These are phyloP conservation scores for Thunnus maccoyii DNA, from an alignment of 2,113 vertebrate genomes.

Conservation along the genomic window DNA sequence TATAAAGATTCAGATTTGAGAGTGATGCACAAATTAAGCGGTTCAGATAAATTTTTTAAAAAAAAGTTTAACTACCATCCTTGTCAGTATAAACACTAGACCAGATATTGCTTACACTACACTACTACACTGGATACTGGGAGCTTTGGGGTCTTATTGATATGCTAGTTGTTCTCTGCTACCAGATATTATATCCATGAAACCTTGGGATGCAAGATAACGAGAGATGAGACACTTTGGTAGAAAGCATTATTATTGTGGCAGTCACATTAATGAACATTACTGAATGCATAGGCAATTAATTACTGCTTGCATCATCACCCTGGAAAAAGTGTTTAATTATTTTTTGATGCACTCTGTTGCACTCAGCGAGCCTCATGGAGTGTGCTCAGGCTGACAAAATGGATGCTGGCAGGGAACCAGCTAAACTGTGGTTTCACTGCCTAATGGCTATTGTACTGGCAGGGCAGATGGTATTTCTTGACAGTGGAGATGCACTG, in stretches of 20 bases:
- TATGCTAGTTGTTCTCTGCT: conserved; percentile 19
- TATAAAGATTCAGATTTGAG: background rate
- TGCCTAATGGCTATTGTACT: conserved; percentile 71
- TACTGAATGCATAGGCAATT: conserved; percentile 73
- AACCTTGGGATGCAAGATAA: conserved; percentile 50
- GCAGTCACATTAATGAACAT: conserved; percentile 75
- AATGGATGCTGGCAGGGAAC: conserved; percentile 76
- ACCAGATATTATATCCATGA: conserved; percentile 44
- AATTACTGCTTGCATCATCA: conserved; percentile 81
- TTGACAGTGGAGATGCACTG: conserved; percentile 50
- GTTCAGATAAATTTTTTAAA: conserved; percentile 11
- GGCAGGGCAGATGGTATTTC: conserved; percentile 69
- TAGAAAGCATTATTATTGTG: conserved; percentile 70
- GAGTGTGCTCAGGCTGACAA: conserved; percentile 76
- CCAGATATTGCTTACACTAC: background rate
- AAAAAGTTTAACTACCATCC: background rate
- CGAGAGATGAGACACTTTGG: conserved; percentile 60
- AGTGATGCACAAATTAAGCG: conserved; percentile 20
- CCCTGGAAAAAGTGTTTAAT: conserved; percentile 79
- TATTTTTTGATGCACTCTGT: conserved; percentile 79
- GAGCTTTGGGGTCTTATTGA: conserved; percentile 6
- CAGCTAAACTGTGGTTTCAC: conserved; percentile 71
- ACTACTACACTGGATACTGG: background rate
- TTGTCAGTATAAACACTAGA: background rate
- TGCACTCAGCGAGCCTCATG: conserved; percentile 62